Evolutionary conservation across 2,888 invertebrate species (phyloP).

Genomic region (Eristalis tenax): DNA sequence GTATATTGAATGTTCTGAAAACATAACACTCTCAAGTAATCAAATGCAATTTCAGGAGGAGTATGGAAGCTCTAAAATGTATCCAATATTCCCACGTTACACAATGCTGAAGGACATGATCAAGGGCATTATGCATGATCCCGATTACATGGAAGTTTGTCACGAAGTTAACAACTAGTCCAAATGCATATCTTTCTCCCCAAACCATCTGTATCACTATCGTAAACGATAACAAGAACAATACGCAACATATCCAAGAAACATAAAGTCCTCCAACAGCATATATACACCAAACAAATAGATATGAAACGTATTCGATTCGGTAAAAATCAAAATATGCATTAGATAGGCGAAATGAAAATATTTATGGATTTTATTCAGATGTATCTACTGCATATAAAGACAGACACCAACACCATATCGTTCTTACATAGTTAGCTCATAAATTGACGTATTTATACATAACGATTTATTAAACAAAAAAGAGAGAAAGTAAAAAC

Average conservation of each 20-base stretch:
- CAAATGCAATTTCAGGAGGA: constrained; percentile 85
- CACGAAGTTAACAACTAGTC: constrained; percentile 89
- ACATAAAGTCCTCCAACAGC: constrained; percentile 14
- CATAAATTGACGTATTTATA: constrained; percentile 40
- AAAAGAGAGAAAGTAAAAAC: neutral
- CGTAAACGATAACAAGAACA: constrained; percentile 11
- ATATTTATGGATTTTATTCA: constrained; percentile 30
- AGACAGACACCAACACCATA: constrained; percentile 42
- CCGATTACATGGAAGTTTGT: constrained; percentile 98
- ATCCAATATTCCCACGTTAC: constrained; percentile 96
- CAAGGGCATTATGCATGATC: constrained; percentile 96
- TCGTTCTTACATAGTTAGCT: constrained; percentile 56
- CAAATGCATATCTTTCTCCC: neutral
- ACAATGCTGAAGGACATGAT: constrained; percentile 98
- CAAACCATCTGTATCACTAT: constrained; percentile 15
- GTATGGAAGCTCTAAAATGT: constrained; percentile 94
- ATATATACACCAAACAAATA: constrained; percentile 8
- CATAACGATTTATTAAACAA: constrained; percentile 8
- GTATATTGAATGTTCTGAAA: constrained; percentile 81
- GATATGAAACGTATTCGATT: constrained; percentile 10
- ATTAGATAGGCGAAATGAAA: constrained; percentile 47
- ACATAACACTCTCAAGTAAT: neutral
- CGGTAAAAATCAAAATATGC: constrained; percentile 45
- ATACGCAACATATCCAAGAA: constrained; percentile 51
- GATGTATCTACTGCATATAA: constrained; percentile 32